Evolutionary conservation across 2,113 vertebrate genomes (phyloP).

Genomic region (Corapipo altera): DNA sequence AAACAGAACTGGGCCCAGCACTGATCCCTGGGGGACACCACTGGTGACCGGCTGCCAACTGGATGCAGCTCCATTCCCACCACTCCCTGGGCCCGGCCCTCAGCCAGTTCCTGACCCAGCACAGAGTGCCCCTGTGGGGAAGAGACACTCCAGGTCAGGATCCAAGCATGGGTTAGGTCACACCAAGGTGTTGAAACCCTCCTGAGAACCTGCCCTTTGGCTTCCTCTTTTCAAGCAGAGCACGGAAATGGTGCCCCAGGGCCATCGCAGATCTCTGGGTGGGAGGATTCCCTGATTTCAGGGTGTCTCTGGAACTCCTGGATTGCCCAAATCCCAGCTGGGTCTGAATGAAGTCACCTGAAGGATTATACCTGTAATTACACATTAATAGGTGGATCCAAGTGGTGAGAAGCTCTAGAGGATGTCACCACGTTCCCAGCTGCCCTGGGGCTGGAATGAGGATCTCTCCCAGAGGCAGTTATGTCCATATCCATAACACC

Average conservation of each 20-base stretch:
- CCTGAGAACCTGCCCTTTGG: background rate
- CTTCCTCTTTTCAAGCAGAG: background rate
- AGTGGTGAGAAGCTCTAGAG: background rate
- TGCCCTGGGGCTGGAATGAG: background rate
- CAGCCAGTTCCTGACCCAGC: no score
- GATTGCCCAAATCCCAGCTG: background rate
- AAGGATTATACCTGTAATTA: accelerated
- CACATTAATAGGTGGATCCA: background rate
- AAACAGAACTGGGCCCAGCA: no score
- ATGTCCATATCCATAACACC: accelerated
- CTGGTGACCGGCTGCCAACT: no score
- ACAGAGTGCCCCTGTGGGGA: background rate
- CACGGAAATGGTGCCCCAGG: background rate
- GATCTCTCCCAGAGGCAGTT: background rate
- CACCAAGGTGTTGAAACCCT: background rate
- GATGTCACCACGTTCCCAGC: background rate
- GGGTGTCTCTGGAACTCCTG: background rate
- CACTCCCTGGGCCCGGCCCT: no score
- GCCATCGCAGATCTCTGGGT: background rate
- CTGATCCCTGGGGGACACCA: no score
- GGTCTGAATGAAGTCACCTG: background rate
- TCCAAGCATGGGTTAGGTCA: accelerated
- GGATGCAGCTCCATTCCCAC: no score
- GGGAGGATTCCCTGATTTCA: background rate
- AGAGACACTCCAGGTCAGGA: background rate